phyloP scores from a whole-genome alignment of 2,888 invertebrate species.

The Drosophila eohydei region DNA sequence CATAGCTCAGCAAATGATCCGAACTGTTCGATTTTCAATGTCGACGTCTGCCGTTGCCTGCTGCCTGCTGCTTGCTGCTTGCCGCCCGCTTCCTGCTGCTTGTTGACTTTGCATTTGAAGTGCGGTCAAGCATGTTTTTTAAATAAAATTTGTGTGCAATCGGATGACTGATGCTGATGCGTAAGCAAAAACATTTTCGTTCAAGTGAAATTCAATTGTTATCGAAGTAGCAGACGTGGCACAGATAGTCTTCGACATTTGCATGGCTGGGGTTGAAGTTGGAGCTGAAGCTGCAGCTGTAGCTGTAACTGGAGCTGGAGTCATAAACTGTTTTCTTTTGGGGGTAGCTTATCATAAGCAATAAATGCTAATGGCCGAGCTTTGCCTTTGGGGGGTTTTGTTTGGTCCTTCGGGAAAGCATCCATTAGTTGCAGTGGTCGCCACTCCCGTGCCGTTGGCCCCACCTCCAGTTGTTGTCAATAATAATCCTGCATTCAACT shows the following conservation, averaged over 20 bases:
- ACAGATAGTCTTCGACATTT: constrained; percentile 40
- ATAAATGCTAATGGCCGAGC: constrained; percentile 74
- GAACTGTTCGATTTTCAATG: constrained; percentile 7
- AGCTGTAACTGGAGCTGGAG: background rate
- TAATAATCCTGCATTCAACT: constrained; percentile 43
- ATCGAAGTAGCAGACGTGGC: constrained; percentile 29
- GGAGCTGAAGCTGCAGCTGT: background rate
- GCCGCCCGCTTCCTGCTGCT: constrained; percentile 22
- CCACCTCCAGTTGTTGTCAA: constrained; percentile 32
- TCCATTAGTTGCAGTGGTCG: constrained; percentile 53
- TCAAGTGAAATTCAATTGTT: constrained; percentile 57
- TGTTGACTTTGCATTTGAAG: constrained; percentile 64
- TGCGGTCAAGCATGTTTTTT: constrained; percentile 67
- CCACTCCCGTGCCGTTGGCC: background rate
- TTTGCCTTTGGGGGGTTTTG: constrained; percentile 32
- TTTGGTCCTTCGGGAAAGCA: constrained; percentile 32
- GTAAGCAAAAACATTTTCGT: constrained; percentile 64
- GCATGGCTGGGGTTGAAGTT: constrained; percentile 30
- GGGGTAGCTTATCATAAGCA: constrained; percentile 66
- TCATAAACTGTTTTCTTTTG: constrained; percentile 20
- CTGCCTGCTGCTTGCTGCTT: constrained; percentile 15
- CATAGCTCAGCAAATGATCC: constrained; percentile 63
- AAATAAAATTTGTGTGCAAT: constrained; percentile 49
- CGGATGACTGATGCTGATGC: constrained; percentile 30
- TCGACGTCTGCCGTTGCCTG: constrained; percentile 8